Conservation (phyloP, 2,113 vertebrate genomes). For the Casuarius casuarius region DNA sequence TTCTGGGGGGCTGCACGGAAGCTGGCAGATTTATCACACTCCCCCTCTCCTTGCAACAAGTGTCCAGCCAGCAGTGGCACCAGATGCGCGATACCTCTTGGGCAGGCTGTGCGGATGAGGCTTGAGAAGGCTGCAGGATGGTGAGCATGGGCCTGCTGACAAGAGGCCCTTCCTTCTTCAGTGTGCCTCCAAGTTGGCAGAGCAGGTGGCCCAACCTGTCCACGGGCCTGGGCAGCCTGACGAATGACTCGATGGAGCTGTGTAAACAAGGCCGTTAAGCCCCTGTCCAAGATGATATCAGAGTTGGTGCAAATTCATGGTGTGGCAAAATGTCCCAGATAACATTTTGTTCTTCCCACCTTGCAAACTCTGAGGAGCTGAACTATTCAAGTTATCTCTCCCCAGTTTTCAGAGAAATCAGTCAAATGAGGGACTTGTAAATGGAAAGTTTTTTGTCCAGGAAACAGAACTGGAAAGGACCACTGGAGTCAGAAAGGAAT, state of each 20-base stretch:
- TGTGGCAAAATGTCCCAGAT: neutral
- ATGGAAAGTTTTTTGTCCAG: neutral
- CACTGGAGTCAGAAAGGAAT: neutral
- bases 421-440: neutral
- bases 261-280: neutral
- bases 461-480: neutral
- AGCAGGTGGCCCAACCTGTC: too few relatives aligned
- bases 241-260: neutral
- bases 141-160: neutral
- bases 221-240: neutral
- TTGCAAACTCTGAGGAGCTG: neutral
- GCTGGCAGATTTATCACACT: neutral
- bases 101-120: neutral
- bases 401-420: neutral
- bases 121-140: neutral
- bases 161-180: neutral
- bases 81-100: neutral
- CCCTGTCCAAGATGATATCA: neutral
- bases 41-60: neutral
- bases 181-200: too few relatives aligned
- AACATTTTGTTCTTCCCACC: neutral
- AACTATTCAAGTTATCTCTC: neutral
- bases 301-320: fast-evolving
- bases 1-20: neutral
- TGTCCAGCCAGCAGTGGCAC: neutral